These are phyloP conservation scores for Onychorhynchus coronatus DNA, from an alignment of 2,113 vertebrate genomes.

Conservation along the genomic window DNA sequence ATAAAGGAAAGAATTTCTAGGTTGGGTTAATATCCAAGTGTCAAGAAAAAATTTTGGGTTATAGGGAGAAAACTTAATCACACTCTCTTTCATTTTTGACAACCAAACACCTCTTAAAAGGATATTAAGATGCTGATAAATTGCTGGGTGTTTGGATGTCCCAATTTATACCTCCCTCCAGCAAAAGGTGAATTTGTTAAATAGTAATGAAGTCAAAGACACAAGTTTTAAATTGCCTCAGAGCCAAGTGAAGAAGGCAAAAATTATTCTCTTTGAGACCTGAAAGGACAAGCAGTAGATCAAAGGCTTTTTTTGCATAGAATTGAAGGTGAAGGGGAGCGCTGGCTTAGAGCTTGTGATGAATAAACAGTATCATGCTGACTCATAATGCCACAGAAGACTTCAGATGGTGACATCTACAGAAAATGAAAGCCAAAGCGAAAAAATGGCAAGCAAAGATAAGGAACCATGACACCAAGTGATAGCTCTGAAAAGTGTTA, in stretches of 20 bases:
- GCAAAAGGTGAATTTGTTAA: neutral
- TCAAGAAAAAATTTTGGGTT: neutral
- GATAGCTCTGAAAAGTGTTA: neutral
- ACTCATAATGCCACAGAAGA: neutral
- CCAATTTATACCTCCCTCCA: neutral
- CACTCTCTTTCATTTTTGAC: neutral
- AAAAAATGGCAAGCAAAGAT: neutral
- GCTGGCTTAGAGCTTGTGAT: neutral
- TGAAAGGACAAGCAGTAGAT: neutral
- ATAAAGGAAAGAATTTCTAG: neutral
- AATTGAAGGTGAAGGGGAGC: neutral
- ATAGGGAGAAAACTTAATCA: neutral
- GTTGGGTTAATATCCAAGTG: neutral
- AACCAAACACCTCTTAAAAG: neutral
- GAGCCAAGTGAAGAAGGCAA: neutral
- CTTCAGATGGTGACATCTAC: neutral
- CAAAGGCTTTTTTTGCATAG: neutral
- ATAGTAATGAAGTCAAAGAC: neutral
- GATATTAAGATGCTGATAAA: neutral
- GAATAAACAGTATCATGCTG: neutral
- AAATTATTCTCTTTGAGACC: neutral
- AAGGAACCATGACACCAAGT: neutral
- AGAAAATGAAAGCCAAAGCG: neutral
- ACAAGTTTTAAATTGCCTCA: neutral
- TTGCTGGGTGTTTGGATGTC: neutral